Evolutionary conservation across 2,797 vertebrate genomes (phyloP).

Genomic region (Urocyon cinereoargenteus): DNA sequence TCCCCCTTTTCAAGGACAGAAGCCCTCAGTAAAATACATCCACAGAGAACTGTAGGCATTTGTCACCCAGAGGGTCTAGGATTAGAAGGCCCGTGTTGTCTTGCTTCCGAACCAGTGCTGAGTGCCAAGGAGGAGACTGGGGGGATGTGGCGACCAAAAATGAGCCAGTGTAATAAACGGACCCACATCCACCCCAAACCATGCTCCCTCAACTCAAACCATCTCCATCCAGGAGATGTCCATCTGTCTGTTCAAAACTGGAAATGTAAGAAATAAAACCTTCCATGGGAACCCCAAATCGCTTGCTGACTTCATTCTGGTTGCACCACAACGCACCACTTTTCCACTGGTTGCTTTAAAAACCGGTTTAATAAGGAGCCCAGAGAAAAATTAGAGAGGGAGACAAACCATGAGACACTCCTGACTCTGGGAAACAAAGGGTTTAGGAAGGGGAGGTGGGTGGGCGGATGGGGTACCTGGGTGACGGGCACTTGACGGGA

Average conservation of each 20-base stretch:
- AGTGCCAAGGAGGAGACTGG: neutral
- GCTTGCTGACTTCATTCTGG: neutral
- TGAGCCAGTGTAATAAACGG: neutral
- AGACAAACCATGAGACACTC: no score
- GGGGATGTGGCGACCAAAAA: neutral
- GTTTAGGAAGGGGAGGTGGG: no score
- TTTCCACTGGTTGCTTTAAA: neutral
- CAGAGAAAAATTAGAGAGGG: no score
- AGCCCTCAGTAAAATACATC: conserved; percentile 44
- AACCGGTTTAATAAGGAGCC: neutral
- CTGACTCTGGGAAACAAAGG: no score
- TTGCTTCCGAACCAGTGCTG: neutral
- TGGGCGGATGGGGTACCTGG: no score
- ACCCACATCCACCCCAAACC: neutral
- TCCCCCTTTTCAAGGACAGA: conserved; percentile 24
- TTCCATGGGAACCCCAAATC: neutral
- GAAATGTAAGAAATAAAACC: neutral
- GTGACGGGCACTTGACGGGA: no score
- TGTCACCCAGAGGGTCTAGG: neutral
- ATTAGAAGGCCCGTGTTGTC: neutral
- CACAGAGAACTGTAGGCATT: conserved; percentile 12
- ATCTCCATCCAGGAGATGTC: neutral
- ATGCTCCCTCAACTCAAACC: neutral
- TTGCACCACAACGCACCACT: neutral
- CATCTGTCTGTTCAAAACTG: neutral